Conservation (phyloP, 1,140 invertebrate genomes). For the Caenorhabditis tropicalis region DNA sequence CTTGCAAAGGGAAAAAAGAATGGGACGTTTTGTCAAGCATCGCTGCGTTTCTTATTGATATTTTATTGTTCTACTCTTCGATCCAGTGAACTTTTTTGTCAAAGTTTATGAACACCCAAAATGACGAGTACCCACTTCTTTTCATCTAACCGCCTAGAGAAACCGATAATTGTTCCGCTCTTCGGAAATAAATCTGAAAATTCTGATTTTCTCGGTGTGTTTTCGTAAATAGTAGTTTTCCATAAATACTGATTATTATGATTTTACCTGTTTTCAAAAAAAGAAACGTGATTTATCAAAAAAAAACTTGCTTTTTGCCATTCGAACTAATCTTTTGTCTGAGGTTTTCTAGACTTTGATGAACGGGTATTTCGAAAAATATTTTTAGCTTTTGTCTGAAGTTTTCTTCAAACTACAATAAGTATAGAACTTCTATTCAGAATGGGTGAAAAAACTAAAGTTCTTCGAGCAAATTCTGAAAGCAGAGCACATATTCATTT, state of each 20-base stretch:
- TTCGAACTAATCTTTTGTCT: background rate
- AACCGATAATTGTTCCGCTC: background rate
- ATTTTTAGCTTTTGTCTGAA: background rate
- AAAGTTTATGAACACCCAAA: background rate
- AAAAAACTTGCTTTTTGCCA: background rate
- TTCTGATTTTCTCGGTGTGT: background rate
- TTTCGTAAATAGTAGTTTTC: background rate
- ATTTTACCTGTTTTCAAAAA: background rate
- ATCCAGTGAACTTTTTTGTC: background rate
- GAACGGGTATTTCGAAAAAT: background rate
- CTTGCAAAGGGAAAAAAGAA: background rate
- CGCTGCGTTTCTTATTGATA: background rate
- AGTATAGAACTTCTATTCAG: too few species aligned
- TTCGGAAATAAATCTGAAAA: background rate
- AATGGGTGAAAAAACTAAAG: too few species aligned
- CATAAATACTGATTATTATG: background rate
- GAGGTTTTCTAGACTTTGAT: background rate
- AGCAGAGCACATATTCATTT: too few species aligned
- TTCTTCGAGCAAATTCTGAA: too few species aligned
- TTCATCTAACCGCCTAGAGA: too few species aligned
- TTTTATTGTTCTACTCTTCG: background rate
- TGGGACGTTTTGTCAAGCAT: background rate
- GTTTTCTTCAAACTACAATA: too few species aligned
- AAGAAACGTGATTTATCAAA: background rate
- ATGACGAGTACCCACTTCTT: background rate